These are phyloP conservation scores for Collichthys lucidus DNA, from an alignment of 2,113 vertebrate species.

Conservation along the genomic window DNA sequence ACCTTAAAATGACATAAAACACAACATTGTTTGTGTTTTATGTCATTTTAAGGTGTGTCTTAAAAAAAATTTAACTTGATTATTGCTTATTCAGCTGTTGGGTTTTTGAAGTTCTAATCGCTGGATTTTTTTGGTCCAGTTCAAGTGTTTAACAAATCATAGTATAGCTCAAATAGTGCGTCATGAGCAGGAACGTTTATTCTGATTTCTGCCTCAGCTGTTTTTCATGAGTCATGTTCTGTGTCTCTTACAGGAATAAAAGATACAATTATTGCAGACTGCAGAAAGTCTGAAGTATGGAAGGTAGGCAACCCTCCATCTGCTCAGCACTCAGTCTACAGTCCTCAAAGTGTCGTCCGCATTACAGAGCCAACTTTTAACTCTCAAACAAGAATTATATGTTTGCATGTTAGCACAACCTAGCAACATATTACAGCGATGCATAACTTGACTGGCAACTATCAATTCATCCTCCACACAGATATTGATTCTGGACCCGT, in stretches of 20 bases:
- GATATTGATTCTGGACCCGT: constrained; percentile 94
- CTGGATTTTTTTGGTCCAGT: neutral
- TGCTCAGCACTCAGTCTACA: neutral
- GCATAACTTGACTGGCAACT: neutral
- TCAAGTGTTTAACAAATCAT: too few relatives aligned
- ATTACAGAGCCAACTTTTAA: neutral
- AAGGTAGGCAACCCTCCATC: constrained; percentile 73
- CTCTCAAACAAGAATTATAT: neutral
- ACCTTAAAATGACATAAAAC: neutral
- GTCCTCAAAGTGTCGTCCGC: neutral
- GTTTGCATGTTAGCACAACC: neutral
- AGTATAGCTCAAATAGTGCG: neutral
- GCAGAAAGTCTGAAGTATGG: constrained; percentile 84
- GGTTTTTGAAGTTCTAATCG: neutral
- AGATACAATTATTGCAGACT: constrained; percentile 83
- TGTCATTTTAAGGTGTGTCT: too few relatives aligned
- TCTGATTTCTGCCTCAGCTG: neutral
- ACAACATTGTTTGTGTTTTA: too few relatives aligned
- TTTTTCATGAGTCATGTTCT: constrained; percentile 11
- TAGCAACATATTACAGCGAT: neutral
- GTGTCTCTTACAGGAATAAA: constrained; percentile 74
- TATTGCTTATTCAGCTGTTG: neutral
- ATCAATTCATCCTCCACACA: constrained; percentile 66
- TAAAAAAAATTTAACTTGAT: too few relatives aligned
- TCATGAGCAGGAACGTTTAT: neutral